Conservation (phyloP, 2,797 vertebrate species). For the Borostomias antarcticus region DNA sequence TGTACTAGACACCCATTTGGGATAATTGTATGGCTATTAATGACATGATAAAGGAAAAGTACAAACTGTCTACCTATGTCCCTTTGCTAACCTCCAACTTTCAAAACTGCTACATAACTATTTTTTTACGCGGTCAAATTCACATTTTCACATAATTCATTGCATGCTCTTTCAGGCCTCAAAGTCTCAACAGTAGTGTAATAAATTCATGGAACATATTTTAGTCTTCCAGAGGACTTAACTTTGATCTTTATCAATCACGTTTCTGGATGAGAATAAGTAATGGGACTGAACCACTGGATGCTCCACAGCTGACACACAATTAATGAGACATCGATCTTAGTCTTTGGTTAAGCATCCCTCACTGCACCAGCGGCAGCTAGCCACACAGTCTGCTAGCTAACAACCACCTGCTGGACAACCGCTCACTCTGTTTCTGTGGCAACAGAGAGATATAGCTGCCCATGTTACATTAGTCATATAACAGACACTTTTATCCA, state of each 20-base stretch:
- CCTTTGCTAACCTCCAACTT: constrained; percentile 11
- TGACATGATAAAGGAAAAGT: constrained; percentile 11
- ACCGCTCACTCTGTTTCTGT: constrained; percentile 11
- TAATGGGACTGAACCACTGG: constrained; percentile 10
- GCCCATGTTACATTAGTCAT: background rate
- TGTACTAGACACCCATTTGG: background rate
- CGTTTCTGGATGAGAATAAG: constrained; percentile 8
- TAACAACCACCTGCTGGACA: constrained; percentile 19
- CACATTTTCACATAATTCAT: constrained; percentile 5
- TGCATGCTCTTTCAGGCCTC: background rate
- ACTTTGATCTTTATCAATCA: background rate
- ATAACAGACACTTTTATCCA: too few species aligned
- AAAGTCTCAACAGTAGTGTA: too few species aligned
- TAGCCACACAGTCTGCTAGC: constrained; percentile 2
- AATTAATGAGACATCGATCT: constrained; percentile 40
- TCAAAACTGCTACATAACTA: background rate
- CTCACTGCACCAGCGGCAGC: constrained; percentile 22
- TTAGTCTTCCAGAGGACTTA: background rate
- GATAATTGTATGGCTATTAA: constrained; percentile 13
- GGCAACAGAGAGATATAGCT: constrained; percentile 17
- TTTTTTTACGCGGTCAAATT: constrained; percentile 12
- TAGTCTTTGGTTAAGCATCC: constrained; percentile 60
- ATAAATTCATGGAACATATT: too few species aligned
- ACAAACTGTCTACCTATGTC: background rate
- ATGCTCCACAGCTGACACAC: constrained; percentile 23